A percentile compares a stretch with the other conserved stretches of the same genome.
phyloP scores from a whole-genome alignment of 1,140 invertebrate genomes.

The Caenorhabditis brenneri region DNA sequence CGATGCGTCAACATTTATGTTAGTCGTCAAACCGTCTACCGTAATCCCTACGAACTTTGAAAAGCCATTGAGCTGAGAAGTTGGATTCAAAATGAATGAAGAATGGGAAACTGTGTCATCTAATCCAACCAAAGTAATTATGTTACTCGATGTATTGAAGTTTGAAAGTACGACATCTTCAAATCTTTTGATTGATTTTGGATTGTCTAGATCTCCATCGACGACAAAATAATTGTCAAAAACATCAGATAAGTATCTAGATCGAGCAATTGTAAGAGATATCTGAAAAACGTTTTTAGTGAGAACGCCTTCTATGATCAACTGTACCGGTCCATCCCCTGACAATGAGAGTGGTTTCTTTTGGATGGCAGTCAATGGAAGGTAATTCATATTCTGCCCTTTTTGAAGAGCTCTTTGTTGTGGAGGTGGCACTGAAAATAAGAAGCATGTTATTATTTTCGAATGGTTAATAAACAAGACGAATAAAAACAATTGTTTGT shows the following conservation, averaged over 20 bases:
- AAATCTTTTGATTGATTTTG: background rate
- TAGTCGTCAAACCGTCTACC: background rate
- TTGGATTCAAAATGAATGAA: background rate
- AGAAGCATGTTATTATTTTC: background rate
- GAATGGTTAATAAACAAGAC: too few relatives aligned
- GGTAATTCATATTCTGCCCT: background rate
- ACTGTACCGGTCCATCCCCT: background rate
- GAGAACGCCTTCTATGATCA: background rate
- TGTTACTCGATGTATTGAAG: background rate
- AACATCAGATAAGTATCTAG: background rate
- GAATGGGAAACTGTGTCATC: background rate
- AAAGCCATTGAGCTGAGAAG: background rate
- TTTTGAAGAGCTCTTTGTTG: background rate
- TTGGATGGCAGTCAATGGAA: background rate
- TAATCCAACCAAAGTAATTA: background rate
- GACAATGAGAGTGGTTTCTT: background rate
- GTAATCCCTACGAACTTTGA: background rate
- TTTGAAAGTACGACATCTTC: background rate
- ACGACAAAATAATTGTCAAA: conserved; percentile 1
- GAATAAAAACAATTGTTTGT: too few relatives aligned
- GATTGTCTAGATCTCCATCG: background rate
- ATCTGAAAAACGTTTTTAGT: background rate
- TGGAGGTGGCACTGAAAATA: background rate
- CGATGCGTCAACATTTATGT: background rate
- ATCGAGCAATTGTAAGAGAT: background rate